Conservation (phyloP, 2,888 invertebrate species). For the Hetaerina titia region DNA sequence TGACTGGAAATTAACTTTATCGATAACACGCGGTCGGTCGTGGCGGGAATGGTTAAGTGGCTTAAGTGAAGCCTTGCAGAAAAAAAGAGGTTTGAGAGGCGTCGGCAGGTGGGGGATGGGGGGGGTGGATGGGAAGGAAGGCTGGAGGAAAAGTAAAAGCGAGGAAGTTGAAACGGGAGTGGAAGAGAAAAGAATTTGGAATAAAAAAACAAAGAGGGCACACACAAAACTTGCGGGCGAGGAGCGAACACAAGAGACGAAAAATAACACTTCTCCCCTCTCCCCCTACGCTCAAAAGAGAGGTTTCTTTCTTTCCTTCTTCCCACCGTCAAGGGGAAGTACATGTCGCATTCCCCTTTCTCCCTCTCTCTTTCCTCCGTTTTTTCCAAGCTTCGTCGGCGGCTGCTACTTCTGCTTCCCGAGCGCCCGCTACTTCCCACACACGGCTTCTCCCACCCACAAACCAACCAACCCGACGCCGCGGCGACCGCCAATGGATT, state of each 20-base stretch:
- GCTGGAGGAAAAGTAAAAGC: not conserved
- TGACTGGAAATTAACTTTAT: slow-evolving; percentile 15
- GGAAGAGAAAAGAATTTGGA: no score
- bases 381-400: not conserved
- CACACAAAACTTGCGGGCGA: not conserved
- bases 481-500: slow-evolving; percentile 1
- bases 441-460: not conserved
- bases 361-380: not conserved
- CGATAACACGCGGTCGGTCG: not conserved
- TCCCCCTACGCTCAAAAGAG: not conserved
- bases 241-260: not conserved
- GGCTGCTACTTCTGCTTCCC: not conserved
- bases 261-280: not conserved
- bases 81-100: not conserved
- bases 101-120: not conserved
- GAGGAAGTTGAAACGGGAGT: no score
- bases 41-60: not conserved
- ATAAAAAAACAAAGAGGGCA: no score
- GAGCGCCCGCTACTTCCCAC: not conserved
- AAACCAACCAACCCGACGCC: not conserved
- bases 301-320: not conserved
- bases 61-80: slow-evolving; percentile 1
- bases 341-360: not conserved
- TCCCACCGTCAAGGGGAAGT: not conserved
- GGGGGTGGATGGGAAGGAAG: not conserved